Conservation (phyloP, 1,140 invertebrate genomes). For the Pseudobourletiella spinata region DNA sequence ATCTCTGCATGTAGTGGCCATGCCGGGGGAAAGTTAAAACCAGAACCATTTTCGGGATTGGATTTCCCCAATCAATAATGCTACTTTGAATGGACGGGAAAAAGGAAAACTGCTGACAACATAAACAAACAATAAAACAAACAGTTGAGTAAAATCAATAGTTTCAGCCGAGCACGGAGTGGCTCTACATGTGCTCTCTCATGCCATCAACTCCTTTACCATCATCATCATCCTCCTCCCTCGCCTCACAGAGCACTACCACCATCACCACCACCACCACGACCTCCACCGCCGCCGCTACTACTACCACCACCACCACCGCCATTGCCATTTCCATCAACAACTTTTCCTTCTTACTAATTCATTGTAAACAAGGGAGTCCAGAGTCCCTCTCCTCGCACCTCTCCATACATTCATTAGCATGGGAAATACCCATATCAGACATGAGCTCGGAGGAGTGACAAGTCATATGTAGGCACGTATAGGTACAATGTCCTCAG, state of each 20-base stretch:
- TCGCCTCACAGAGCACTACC: neutral
- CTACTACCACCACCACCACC: neutral
- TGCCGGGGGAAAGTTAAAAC: too few relatives aligned
- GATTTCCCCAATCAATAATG: constrained; percentile 36
- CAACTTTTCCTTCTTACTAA: constrained; percentile 29
- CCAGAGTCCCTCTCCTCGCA: constrained; percentile 14
- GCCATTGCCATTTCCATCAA: constrained; percentile 20
- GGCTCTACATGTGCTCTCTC: constrained; percentile 26
- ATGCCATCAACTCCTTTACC: constrained; percentile 19
- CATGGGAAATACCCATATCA: neutral
- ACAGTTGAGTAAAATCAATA: constrained; percentile 37
- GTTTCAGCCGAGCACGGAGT: constrained; percentile 26
- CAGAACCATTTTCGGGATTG: constrained; percentile 35
- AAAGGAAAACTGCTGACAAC: constrained; percentile 37
- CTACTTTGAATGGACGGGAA: constrained; percentile 36
- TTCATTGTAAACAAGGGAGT: constrained; percentile 28
- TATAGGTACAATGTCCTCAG: too few relatives aligned
- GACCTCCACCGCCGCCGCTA: too few relatives aligned
- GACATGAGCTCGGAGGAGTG: neutral
- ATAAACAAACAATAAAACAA: constrained; percentile 38
- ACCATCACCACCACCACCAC: neutral
- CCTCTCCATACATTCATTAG: constrained; percentile 9
- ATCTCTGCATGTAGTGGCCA: too few relatives aligned
- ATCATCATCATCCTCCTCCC: constrained; percentile 16
- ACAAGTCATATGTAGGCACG: too few relatives aligned